Percentiles rank a stretch among this genome's conserved stretches.
phyloP scores from a whole-genome alignment of 2,888 invertebrate species.

The Cetonia aurata region DNA sequence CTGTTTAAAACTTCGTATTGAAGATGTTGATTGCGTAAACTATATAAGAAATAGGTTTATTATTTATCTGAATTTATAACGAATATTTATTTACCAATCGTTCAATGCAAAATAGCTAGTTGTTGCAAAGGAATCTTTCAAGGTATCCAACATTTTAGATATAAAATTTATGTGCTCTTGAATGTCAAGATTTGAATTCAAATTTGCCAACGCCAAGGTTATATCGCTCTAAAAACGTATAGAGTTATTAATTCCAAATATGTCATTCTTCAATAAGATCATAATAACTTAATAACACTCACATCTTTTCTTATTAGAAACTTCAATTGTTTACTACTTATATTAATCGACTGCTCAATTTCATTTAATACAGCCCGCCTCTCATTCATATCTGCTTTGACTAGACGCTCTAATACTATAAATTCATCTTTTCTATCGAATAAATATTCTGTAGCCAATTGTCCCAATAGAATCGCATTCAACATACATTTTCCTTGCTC shows the following conservation, averaged over 20 bases:
- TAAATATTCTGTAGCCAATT: constrained; percentile 76
- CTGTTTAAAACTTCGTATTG: constrained; percentile 57
- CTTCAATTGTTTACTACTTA: constrained; percentile 64
- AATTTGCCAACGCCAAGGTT: constrained; percentile 51
- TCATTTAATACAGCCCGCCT: constrained; percentile 70
- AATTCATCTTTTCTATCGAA: constrained; percentile 75
- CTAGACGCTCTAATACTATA: constrained; percentile 70
- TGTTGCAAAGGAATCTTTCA: constrained; percentile 16
- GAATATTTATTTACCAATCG: constrained; percentile 22
- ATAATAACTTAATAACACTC: constrained; percentile 45
- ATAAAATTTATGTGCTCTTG: constrained; percentile 2
- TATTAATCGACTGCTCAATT: constrained; percentile 64
- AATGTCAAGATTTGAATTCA: constrained; percentile 30
- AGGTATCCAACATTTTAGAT: constrained; percentile 28
- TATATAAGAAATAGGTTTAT: constrained; percentile 41
- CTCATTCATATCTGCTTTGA: constrained; percentile 75
- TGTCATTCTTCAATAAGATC: neutral
- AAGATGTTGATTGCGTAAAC: constrained; percentile 57
- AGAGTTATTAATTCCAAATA: neutral
- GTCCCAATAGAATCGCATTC: constrained; percentile 75
- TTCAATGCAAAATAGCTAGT: constrained; percentile 24
- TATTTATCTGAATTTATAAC: neutral
- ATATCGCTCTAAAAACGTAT: constrained; percentile 57
- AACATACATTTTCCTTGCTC: constrained; percentile 74
- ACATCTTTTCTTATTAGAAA: constrained; percentile 67